Evolutionary conservation across 2,888 invertebrate genomes (phyloP), one percentile per base, ranked within the genome.

Genomic region (Furcula furcula): DNA sequence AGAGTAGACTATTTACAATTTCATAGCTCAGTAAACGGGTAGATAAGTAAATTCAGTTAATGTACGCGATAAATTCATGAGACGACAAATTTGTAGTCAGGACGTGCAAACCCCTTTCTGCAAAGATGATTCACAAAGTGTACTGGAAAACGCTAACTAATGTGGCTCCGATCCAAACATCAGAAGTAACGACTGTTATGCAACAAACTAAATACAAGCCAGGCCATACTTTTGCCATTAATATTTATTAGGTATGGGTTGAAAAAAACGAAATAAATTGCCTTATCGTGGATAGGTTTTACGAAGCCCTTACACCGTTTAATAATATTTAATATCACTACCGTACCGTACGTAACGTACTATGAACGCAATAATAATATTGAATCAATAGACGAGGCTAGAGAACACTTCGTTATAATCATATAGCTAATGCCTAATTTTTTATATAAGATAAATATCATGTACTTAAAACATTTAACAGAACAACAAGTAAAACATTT

Each of bases 91-190:
- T 33, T 40, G 30, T 40, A 38, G 36, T 32, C 14, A 9, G 27
- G 11, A 14, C 11, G n/a, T n/a, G 10, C 7, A 1, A 25, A 21
- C 22, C 25, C 31, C 31, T 15, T 31, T 34, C 10, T 21, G 19
- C 18, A 11, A 29, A 42, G 30, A 50, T 49, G 20, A 50, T 44
- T 25, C 23, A 31, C 15, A 36, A 16, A 31, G 20, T 25, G 7
- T 18, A 25, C 1, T 35, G 36, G 34, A 26, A 34, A 43, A 32
- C 29, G 34, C 25, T 28, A 27, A 35, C 36, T 38, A 55, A 54
- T 47, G n/a, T 55, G 55, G 40, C 35, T 13, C 23, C 11, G 15
- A 34, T 38, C 44, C 44, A 41, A 51, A 13, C 36, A 19, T 32
- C 27, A 12, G 21, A 19, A 10, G 22, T 18, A 20, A 20, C 12